Percentiles rank a stretch among this genome's conserved stretches.
These are phyloP conservation scores for Paedocypris sp. DNA, from an alignment of 2,113 vertebrate genomes.

Conservation along the genomic window DNA sequence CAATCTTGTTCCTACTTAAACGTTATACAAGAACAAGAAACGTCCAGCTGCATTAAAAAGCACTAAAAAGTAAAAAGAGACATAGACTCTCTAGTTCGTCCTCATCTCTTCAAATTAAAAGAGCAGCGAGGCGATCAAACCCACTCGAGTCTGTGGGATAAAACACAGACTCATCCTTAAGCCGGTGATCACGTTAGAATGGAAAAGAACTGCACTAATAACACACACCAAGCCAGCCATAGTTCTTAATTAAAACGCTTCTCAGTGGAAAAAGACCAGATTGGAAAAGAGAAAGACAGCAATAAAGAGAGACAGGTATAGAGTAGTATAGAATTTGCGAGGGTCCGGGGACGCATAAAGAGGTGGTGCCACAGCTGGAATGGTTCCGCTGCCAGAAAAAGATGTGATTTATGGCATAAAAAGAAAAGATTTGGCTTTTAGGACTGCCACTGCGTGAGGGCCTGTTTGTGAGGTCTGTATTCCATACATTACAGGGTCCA, in stretches of 20 bases:
- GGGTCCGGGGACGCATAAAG: not conserved
- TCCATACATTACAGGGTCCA: too few relatives aligned
- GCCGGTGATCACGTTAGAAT: not conserved
- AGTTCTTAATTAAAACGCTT: conserved; percentile 11
- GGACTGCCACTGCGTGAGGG: not conserved
- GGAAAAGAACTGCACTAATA: not conserved
- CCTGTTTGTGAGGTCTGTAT: too few relatives aligned
- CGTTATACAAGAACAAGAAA: not conserved
- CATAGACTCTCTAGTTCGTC: not conserved
- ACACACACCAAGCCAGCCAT: not conserved
- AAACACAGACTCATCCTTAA: not conserved
- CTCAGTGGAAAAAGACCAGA: conserved; percentile 25
- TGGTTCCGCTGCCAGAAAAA: not conserved
- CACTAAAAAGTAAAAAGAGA: not conserved
- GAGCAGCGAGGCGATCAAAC: not conserved
- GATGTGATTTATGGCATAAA: not conserved
- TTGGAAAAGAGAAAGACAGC: not conserved
- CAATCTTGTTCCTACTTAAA: too few relatives aligned
- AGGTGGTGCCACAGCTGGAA: conserved; percentile 9
- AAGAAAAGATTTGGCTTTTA: not conserved
- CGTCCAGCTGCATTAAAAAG: not conserved
- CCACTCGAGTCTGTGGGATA: not conserved
- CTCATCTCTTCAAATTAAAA: not conserved
- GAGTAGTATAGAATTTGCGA: not conserved
- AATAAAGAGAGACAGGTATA: not conserved